Evolutionary conservation across 2,113 vertebrate species (phyloP), one percentile per base, ranked within the genome.

Genomic region (Zosterops lateralis): DNA sequence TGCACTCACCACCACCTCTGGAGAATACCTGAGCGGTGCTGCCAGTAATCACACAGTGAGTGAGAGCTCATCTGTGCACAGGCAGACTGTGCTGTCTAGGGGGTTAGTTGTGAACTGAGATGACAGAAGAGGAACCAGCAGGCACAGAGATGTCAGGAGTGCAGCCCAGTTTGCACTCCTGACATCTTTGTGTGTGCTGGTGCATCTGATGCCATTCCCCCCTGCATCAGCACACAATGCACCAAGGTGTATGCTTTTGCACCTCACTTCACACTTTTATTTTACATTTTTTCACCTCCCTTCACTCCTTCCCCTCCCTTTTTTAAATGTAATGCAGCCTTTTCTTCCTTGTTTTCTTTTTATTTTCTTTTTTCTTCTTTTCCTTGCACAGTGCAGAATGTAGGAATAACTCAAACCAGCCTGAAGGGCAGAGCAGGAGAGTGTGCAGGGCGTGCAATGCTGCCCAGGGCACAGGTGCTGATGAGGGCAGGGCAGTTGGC

Each of bases 191-290:
- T n/a, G 18, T 0, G 0, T 25, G 51, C 48, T 5, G 4, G 22
- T 42, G 44, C 42, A 3, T 28, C 72, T 6, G 11, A 47, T 29
- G 44, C 32, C 62, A 22, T 53, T 18, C 36, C 26, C 36, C 57
- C 24, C 40, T 31, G 45, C 0, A 0, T 40, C 83, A 84, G 47
- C 72, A 80, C 0, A 0, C 26, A 14, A 1, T 10, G 56, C 38
- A 77, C 20, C 20, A 3, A 72, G 45, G 25, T 40, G 53, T 14
- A 36, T 20, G 31, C 28, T 67, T 67, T 76, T 31, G 9, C 64
- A 66, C 7, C 87, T 42, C 31, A 47, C 57, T 42, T 48, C 36
- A 5, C 11, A 14, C 22, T 61, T 78, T 24, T 16, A 48, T 82
- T 84, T 83, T 36, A 73, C 32, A 9, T 25, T 91, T 81, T 89